Conservation (phyloP, 92 coral and sea anemone species). For the Plumapathes pennacea region DNA sequence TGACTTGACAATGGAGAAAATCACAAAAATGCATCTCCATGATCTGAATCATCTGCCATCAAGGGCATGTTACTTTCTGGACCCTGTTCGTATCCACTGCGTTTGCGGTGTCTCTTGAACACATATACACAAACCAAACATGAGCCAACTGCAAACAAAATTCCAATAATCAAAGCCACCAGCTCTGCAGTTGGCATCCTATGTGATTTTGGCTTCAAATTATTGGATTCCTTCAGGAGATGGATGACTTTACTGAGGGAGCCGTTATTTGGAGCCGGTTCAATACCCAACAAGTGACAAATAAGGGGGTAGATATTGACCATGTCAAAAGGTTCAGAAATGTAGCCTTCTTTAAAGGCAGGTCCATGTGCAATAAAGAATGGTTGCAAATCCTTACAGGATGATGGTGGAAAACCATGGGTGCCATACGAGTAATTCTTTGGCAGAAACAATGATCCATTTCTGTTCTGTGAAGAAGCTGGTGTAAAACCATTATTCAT, state of each 20-base stretch:
- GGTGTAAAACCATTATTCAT: conserved; percentile 69
- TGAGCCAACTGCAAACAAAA: too few species aligned
- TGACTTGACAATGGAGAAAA: too few species aligned
- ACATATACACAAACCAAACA: too few species aligned
- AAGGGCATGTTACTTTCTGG: too few species aligned
- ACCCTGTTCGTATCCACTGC: too few species aligned
- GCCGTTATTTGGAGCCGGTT: conserved; percentile 85
- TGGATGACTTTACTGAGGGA: conserved; percentile 47
- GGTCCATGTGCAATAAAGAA: conserved; percentile 93
- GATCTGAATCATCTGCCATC: too few species aligned
- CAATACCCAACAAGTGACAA: conserved; percentile 67
- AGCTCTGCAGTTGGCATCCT: too few species aligned
- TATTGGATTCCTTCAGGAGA: conserved; percentile 42
- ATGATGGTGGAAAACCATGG: conserved; percentile 54
- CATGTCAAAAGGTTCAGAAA: conserved; percentile 55
- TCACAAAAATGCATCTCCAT: too few species aligned
- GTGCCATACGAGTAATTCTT: conserved; percentile 25
- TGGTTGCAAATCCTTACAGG: conserved; percentile 76
- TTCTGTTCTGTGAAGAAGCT: conserved; percentile 33
- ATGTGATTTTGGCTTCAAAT: too few species aligned
- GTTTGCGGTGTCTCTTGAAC: too few species aligned
- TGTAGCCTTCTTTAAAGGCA: conserved; percentile 66
- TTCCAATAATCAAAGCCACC: too few species aligned
- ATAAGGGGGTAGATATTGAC: conserved; percentile 80
- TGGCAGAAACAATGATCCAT: conserved; percentile 19